Evolutionary conservation across 2,113 vertebrate genomes (phyloP).

Genomic region (Equus przewalskii): DNA sequence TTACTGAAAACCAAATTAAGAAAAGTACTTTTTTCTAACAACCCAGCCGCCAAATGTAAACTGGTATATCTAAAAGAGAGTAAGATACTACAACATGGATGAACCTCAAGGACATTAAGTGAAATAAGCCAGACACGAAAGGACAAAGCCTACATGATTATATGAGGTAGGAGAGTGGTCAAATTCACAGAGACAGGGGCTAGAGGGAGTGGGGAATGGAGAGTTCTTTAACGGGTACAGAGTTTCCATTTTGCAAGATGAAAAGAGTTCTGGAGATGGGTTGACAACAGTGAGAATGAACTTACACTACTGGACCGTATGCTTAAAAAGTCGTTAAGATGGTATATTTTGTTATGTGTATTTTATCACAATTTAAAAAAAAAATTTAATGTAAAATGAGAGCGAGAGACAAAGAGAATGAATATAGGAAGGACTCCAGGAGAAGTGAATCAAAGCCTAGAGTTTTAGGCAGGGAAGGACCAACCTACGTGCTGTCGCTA

Average conservation of each 20-base stretch:
- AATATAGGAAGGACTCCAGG: neutral
- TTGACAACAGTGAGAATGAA: neutral
- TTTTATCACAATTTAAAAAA: neutral
- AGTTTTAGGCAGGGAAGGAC: neutral
- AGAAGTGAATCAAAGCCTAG: neutral
- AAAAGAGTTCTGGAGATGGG: neutral
- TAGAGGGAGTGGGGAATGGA: accelerated
- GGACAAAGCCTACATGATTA: neutral
- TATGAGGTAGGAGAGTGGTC: accelerated
- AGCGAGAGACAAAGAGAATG: too few relatives aligned
- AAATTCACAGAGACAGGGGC: neutral
- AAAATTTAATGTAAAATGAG: neutral
- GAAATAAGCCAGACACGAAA: neutral
- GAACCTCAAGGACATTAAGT: neutral
- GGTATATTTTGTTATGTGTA: neutral
- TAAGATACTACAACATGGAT: accelerated
- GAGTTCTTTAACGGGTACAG: neutral
- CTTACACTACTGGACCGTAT: neutral
- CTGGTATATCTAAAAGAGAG: neutral
- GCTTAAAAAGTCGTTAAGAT: neutral
- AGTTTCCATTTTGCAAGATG: neutral
- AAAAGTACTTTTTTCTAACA: neutral
- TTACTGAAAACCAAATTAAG: neutral
- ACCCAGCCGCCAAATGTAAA: neutral
- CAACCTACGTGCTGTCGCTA: accelerated